Evolutionary conservation across 2,888 invertebrate genomes (phyloP).

Genomic region (Podabrus alpinus): DNA sequence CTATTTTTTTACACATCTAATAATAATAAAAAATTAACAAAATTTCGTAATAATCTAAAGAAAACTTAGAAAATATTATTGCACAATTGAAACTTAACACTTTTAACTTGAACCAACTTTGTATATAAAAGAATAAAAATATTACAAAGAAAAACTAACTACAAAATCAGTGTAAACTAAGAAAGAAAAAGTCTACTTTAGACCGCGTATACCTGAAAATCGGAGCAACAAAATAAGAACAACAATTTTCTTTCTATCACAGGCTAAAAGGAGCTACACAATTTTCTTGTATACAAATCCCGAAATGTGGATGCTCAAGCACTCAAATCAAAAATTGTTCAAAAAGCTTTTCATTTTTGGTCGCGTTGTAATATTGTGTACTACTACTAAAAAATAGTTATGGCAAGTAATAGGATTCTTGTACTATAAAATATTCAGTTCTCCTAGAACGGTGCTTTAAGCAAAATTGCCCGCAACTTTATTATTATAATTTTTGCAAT

Average conservation of each 20-base stretch:
- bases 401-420: constrained; percentile 51
- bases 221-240: constrained; percentile 35
- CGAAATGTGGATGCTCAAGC: background rate
- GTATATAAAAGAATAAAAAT: background rate
- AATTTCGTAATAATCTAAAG: constrained; percentile 14
- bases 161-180: constrained; percentile 38
- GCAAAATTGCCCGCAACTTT: constrained; percentile 10
- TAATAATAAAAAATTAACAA: constrained; percentile 9
- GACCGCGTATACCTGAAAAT: constrained; percentile 31
- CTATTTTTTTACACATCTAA: constrained; percentile 19
- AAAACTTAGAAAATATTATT: constrained; percentile 41
- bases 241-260: constrained; percentile 49
- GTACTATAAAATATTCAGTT: constrained; percentile 43
- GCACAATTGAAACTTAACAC: constrained; percentile 27
- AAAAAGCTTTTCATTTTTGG: constrained; percentile 8
- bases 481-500: constrained; percentile 25
- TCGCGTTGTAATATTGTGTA: constrained; percentile 21
- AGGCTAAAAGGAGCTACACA: constrained; percentile 52
- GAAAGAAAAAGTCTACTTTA: constrained; percentile 4
- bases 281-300: constrained; percentile 22
- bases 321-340: background rate
- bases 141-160: background rate
- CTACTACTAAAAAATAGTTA: constrained; percentile 33
- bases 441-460: constrained; percentile 27
- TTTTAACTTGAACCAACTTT: constrained; percentile 8